These are phyloP conservation scores for Cheilosia vulpina DNA, from an alignment of 2,888 invertebrate genomes.

Conservation along the genomic window DNA sequence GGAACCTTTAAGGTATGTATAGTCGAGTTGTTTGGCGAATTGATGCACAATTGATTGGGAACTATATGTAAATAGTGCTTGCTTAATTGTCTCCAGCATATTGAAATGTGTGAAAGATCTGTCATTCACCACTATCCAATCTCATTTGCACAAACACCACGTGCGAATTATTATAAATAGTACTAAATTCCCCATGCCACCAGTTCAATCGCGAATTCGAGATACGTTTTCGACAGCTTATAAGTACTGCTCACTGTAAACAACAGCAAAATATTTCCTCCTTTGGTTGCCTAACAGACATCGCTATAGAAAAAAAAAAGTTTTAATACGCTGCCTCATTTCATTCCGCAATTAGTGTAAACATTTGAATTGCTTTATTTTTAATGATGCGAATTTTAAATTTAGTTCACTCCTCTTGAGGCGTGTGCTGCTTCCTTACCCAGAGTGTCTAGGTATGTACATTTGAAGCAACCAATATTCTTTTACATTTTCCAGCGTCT, in stretches of 20 bases:
- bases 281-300: not conserved
- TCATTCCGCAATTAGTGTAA: constrained; percentile 24
- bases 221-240: too few relatives aligned
- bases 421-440: constrained; percentile 10
- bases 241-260: too few relatives aligned
- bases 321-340: not conserved
- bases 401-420: constrained; percentile 34
- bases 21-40: not conserved
- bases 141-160: too few relatives aligned
- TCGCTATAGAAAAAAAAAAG: not conserved
- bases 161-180: too few relatives aligned
- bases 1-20: constrained; percentile 18
- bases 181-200: too few relatives aligned
- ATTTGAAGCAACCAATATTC: constrained; percentile 12
- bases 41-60: too few relatives aligned
- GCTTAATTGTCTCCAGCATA: too few relatives aligned
- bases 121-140: too few relatives aligned
- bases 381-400: constrained; percentile 37
- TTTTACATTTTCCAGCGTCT: constrained; percentile 35
- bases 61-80: too few relatives aligned
- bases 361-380: constrained; percentile 35
- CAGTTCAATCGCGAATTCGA: too few relatives aligned
- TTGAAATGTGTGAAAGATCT: too few relatives aligned
- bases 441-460: not conserved
- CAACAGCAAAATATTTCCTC: too few relatives aligned